phyloP scores from a whole-genome alignment of 2,888 invertebrate species.

The Arge pagana region DNA sequence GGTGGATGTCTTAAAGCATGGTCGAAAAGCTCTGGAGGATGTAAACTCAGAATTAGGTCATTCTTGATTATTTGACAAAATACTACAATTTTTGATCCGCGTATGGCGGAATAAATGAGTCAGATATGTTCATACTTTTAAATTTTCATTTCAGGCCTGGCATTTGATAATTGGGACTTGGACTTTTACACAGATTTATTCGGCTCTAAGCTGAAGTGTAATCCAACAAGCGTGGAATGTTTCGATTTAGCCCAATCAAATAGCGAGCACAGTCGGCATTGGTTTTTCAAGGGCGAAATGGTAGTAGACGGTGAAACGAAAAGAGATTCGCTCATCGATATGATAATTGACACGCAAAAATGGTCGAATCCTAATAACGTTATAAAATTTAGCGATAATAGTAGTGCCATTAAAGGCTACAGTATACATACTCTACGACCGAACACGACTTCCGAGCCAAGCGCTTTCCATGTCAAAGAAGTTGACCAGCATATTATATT shows the following conservation, averaged over 20 bases:
- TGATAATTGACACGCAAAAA: slow-evolving; percentile 90
- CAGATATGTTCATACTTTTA: background rate
- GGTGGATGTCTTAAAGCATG: slow-evolving; percentile 80
- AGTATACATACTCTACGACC: slow-evolving; percentile 73
- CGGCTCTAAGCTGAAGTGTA: slow-evolving; percentile 77
- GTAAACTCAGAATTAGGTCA: slow-evolving; percentile 78
- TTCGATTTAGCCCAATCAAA: slow-evolving; percentile 98
- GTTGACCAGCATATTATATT: slow-evolving; percentile 88
- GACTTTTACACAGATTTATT: slow-evolving; percentile 89
- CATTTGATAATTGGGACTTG: slow-evolving; percentile 92
- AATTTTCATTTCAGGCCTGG: slow-evolving; percentile 67
- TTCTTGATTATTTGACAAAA: background rate
- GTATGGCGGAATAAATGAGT: too few relatives aligned
- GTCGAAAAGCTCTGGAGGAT: slow-evolving; percentile 77
- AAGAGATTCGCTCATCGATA: slow-evolving; percentile 84
- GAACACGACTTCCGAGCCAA: slow-evolving; percentile 67
- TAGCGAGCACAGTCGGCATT: slow-evolving; percentile 97
- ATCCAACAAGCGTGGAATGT: slow-evolving; percentile 96
- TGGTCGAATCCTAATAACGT: slow-evolving; percentile 90
- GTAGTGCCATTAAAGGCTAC: slow-evolving; percentile 90
- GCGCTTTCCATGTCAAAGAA: slow-evolving; percentile 61
- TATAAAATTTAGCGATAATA: slow-evolving; percentile 96
- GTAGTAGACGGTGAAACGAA: slow-evolving; percentile 79
- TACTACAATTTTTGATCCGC: slow-evolving; percentile 6
- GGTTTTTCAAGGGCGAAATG: slow-evolving; percentile 94